These are phyloP conservation scores for Micronisus gabar DNA, from an alignment of 2,113 vertebrate species.

Conservation along the genomic window DNA sequence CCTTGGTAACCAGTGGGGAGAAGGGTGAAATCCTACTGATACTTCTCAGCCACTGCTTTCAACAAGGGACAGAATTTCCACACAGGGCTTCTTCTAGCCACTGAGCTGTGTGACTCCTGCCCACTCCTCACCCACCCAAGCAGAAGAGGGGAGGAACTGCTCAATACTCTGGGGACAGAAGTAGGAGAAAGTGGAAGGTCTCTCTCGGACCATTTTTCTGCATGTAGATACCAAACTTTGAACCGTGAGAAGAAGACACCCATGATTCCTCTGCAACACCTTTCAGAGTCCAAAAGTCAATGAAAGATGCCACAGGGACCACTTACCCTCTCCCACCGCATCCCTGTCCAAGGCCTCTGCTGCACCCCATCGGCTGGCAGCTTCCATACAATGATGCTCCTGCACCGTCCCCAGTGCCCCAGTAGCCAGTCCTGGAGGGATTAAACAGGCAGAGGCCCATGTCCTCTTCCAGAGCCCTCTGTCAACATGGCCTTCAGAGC, in stretches of 20 bases:
- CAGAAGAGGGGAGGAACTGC: neutral
- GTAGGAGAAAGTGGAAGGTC: neutral
- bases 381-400: neutral
- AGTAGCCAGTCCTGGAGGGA: rapidly evolving
- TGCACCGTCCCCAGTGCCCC: no score
- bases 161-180: neutral
- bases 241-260: neutral
- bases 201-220: neutral
- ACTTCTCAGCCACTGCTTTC: neutral
- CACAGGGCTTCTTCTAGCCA: neutral
- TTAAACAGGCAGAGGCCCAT: neutral
- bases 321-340: rapidly evolving
- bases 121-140: neutral
- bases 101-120: neutral
- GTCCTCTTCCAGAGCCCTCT: neutral
- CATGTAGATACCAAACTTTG: neutral
- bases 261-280: rapidly evolving
- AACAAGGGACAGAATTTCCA: neutral
- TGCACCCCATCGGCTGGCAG: neutral
- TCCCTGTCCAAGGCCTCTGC: neutral
- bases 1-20: neutral
- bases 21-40: neutral
- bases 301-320: neutral
- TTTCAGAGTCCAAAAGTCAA: neutral
- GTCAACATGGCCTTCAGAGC: neutral